Evolutionary conservation across 1,140 invertebrate genomes (phyloP).

Genomic region (Pemphigus obesinymphae): DNA sequence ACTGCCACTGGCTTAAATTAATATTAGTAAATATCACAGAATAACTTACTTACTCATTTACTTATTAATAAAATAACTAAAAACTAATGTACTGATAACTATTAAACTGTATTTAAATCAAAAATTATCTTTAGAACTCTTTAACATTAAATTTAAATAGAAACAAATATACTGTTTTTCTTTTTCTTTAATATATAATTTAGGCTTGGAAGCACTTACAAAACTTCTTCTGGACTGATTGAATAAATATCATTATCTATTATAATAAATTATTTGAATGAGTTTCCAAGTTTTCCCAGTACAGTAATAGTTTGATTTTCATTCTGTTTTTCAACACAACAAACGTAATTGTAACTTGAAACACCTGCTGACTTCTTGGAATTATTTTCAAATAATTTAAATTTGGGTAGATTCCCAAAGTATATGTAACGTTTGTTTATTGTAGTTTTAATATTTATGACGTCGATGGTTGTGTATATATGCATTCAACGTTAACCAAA

Average conservation of each 20-base stretch:
- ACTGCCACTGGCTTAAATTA: neutral
- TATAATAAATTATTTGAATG: neutral
- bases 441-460: neutral
- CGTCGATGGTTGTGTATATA: neutral
- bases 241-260: neutral
- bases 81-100: neutral
- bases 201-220: neutral
- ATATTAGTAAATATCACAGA: neutral
- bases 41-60: neutral
- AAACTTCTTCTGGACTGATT: neutral
- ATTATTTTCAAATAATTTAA: neutral
- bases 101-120: neutral
- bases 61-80: neutral
- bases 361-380: neutral
- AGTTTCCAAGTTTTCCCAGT: neutral
- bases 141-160: neutral
- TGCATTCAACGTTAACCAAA: neutral
- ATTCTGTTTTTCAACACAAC: neutral
- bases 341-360: neutral
- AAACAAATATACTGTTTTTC: neutral
- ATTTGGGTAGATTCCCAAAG: neutral
- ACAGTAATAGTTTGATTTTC: neutral
- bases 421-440: neutral
- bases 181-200: neutral
- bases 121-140: neutral